Conservation (phyloP, 2,888 invertebrate genomes). For the Drosophila pegasa region DNA sequence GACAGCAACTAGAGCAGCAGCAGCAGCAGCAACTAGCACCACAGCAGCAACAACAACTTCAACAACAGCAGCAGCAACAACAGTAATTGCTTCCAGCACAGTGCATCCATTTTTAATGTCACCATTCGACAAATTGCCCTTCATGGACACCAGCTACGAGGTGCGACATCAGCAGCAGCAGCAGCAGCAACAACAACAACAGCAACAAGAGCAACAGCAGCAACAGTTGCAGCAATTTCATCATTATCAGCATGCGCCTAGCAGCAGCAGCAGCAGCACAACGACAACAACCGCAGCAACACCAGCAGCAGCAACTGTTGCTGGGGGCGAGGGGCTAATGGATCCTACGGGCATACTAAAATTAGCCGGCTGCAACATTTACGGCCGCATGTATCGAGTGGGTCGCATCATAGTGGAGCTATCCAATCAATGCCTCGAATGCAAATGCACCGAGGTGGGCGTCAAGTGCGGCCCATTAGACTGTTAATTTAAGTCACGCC, state of each 20-base stretch:
- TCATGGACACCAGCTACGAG: constrained; percentile 83
- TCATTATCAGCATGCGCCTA: constrained; percentile 76
- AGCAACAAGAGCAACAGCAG: constrained; percentile 46
- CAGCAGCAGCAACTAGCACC: constrained; percentile 17
- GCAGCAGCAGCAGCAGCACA: constrained; percentile 29
- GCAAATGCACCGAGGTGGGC: constrained; percentile 94
- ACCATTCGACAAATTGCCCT: constrained; percentile 83
- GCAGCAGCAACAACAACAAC: constrained; percentile 54
- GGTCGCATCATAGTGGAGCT: constrained; percentile 93
- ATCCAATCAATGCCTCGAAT: constrained; percentile 92
- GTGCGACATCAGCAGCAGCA: constrained; percentile 74
- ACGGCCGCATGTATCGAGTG: constrained; percentile 94
- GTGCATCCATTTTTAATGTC: constrained; percentile 80
- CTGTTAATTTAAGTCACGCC: constrained; percentile 85
- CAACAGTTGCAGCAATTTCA: constrained; percentile 66
- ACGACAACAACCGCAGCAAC: constrained; percentile 33
- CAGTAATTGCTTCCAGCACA: constrained; percentile 49
- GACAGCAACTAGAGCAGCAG: constrained; percentile 15
- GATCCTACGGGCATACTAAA: constrained; percentile 88
- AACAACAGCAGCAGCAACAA: constrained; percentile 12
- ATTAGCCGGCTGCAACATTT: constrained; percentile 95
- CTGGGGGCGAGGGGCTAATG: constrained; percentile 62
- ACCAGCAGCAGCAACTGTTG: constrained; percentile 16
- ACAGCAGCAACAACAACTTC: constrained; percentile 32
- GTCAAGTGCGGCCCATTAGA: constrained; percentile 91